phyloP scores from a whole-genome alignment of 2,113 vertebrate species.

The Benitochromis conjunctus region DNA sequence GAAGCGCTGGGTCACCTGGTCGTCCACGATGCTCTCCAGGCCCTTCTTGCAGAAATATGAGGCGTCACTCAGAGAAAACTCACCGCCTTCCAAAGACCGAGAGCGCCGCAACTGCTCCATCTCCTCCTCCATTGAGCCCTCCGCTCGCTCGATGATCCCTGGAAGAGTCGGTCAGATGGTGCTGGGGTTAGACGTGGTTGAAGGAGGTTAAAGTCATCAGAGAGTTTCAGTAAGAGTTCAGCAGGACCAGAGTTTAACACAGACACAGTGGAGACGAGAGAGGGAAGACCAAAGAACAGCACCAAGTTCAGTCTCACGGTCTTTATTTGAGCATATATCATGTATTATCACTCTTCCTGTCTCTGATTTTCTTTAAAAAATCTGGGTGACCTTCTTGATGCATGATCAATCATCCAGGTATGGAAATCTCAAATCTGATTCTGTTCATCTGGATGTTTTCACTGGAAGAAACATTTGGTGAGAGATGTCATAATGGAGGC shows the following conservation, averaged over 20 bases:
- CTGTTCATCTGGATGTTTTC: neutral
- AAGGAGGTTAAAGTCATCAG: neutral
- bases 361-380: neutral
- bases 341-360: neutral
- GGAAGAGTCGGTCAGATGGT: neutral
- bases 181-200: neutral
- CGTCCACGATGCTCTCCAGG: slow-evolving; percentile 90
- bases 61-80: slow-evolving; percentile 84
- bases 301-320: neutral
- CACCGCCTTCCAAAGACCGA: slow-evolving; percentile 35
- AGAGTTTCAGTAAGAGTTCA: neutral
- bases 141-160: slow-evolving; percentile 89
- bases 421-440: neutral
- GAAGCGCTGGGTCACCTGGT: slow-evolving; percentile 92
- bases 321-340: neutral
- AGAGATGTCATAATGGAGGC: too few relatives aligned
- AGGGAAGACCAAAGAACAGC: neutral
- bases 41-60: slow-evolving; percentile 93
- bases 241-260: neutral
- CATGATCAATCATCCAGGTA: neutral
- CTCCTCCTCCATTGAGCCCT: slow-evolving; percentile 85
- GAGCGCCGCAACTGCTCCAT: slow-evolving; percentile 71
- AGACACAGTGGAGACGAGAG: neutral
- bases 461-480: neutral
- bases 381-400: neutral